Conservation (phyloP, 2,888 invertebrate species). For the Steinernema hermaphroditum region DNA sequence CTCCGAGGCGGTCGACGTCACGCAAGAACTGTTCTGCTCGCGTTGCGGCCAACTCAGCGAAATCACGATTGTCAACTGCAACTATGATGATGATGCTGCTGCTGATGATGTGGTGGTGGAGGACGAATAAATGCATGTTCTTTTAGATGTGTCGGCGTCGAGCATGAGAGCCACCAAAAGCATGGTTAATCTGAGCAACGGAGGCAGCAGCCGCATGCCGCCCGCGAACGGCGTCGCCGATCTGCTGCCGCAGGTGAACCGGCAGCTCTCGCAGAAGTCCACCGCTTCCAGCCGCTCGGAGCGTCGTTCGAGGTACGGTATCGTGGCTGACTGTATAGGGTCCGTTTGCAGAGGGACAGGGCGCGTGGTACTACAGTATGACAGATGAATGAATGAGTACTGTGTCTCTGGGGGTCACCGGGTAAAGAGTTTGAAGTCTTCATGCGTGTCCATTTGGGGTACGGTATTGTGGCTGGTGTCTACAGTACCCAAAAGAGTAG, state of each 20-base stretch:
- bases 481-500: no score
- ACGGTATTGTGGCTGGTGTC: no score
- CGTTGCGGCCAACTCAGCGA: conserved; percentile 1
- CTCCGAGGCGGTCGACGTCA: conserved; percentile 8
- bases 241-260: background rate
- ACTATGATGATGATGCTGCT: background rate
- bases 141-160: background rate
- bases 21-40: background rate
- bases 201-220: background rate
- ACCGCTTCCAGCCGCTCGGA: conserved; percentile 12
- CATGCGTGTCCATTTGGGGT: no score
- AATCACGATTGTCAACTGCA: conserved; percentile 17
- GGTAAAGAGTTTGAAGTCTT: no score
- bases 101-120: background rate
- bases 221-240: background rate
- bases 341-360: background rate
- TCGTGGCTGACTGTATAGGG: background rate
- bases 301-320: background rate
- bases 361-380: no score
- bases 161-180: background rate
- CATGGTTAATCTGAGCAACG: conserved; percentile 14
- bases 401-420: no score
- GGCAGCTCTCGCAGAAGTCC: conserved; percentile 1
- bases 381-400: no score
- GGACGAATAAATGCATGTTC: background rate